Base-by-base conservation (phyloP, 1,140 invertebrate species). In the Phymorhynchus buccinoides region DNA sequence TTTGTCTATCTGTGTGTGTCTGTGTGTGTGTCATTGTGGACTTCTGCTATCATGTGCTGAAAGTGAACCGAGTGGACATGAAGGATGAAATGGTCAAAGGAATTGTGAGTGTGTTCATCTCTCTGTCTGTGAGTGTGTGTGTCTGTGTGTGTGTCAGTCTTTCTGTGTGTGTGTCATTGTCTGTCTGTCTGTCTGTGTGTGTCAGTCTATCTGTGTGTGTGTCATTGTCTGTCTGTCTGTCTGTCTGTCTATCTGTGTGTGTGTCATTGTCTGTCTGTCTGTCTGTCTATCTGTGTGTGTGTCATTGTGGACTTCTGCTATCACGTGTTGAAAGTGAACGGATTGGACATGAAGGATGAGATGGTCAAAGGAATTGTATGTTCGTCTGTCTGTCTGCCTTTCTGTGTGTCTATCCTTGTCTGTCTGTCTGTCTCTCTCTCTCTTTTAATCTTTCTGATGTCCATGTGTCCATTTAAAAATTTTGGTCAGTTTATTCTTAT, bases 291-390 rank as follows among this genome's bases (percentile, higher is more conserved):
- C 30, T 71, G 68, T 71, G 68, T 9, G 30, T 71, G 18, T 27
- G n/a, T 27, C n/a, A 27, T 66, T 4, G 9, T 12, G 48, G 9
- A 9, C 48, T 22, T 52, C 22, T 52, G 48, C 48, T 52, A 99
- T 94, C 99, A 99, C 92, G 97, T 99, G 90, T 95, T 99, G 41
- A 94, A 97, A 88, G 98, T 99, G 0, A 98, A 99, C 94, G 94
- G 98, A 68, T 97, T 99, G 0, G 98, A 99, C 94, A 97, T 97
- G 86, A 99, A 99, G 93, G 97, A 99, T 92, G 98, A 99, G 92
- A 95, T 96, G 88, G 96, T 99, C 0, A 98, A 99, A 94, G 97
- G 98, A 92, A 98, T 99, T 93, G 97, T 99, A 95, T 96, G 97
- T 96, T 90, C 37, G 1, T 75, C 30, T n/a, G n/a, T n/a, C n/a